Percentiles rank a stretch among this genome's conserved stretches.
phyloP scores from a whole-genome alignment of 2,113 vertebrate genomes.

The Pteruthius melanotis region DNA sequence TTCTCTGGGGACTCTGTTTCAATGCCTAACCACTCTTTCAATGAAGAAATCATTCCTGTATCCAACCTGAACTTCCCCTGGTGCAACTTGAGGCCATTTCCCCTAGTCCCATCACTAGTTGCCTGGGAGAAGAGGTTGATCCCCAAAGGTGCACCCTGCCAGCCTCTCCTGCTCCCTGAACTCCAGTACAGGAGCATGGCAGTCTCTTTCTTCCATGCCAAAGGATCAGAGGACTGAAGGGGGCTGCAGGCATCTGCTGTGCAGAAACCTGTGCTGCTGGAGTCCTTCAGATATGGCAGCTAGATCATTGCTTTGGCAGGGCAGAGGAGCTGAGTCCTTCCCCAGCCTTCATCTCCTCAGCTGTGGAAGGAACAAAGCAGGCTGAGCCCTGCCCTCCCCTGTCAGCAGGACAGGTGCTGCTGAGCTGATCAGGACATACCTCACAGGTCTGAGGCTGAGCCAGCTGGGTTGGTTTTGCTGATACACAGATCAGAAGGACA shows the following conservation, averaged over 20 bases:
- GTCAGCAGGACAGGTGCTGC: not conserved
- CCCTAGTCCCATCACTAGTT: not conserved
- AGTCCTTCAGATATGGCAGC: not conserved
- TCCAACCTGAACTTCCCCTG: not conserved
- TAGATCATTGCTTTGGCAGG: not conserved
- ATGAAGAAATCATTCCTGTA: not conserved
- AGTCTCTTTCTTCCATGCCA: not conserved
- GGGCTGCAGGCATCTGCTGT: not conserved
- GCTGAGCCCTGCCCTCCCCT: not conserved
- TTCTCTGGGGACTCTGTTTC: not conserved
- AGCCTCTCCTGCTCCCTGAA: not conserved
- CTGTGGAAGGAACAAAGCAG: not conserved
- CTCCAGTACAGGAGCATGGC: not conserved
- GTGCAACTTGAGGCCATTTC: not conserved
- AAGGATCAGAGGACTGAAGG: not conserved
- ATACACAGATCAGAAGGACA: not conserved
- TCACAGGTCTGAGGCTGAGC: not conserved
- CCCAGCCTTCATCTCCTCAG: not conserved
- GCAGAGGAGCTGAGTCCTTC: not conserved
- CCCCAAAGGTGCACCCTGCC: not conserved
- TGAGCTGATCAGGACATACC: rapidly evolving
- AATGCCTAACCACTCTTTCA: not conserved
- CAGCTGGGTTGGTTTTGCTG: not conserved
- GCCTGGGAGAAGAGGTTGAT: not conserved
- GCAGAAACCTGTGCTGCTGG: not conserved